Conservation (phyloP, 2,797 vertebrate genomes). For the Sebastes hubbsi region DNA sequence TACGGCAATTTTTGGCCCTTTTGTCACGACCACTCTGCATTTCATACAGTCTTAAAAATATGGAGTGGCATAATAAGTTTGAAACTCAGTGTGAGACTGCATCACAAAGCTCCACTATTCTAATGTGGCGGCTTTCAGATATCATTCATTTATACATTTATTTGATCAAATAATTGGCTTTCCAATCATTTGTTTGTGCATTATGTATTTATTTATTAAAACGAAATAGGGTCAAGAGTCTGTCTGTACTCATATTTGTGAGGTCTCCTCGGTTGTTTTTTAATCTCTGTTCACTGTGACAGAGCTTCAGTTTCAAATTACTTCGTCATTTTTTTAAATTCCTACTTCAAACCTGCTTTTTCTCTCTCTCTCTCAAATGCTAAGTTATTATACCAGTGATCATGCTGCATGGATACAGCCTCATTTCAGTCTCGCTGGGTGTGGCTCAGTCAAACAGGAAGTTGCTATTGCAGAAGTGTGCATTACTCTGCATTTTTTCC, state of each 20-base stretch:
- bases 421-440: constrained; percentile 32
- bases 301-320: background rate
- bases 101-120: constrained; percentile 19
- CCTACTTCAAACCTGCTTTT: constrained; percentile 1
- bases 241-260: background rate
- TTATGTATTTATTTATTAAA: background rate
- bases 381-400: constrained; percentile 26
- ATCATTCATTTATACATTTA: constrained; percentile 22
- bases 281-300: background rate
- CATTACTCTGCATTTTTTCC: constrained; percentile 54
- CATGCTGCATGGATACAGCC: constrained; percentile 10
- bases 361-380: background rate
- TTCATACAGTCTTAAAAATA: constrained; percentile 38
- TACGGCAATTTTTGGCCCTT: constrained; percentile 49
- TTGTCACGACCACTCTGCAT: constrained; percentile 47
- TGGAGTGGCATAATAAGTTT: constrained; percentile 27
- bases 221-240: background rate
- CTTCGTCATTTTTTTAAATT: background rate
- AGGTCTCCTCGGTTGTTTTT: background rate
- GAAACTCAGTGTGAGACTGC: constrained; percentile 25
- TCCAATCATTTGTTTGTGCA: constrained; percentile 15
- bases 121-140: constrained; percentile 38
- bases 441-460: constrained; percentile 54
- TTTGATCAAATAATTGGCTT: constrained; percentile 20
- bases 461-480: constrained; percentile 41